Base-by-base conservation (phyloP, 2,797 vertebrate genomes). In the Myotis vivesi region DNA sequence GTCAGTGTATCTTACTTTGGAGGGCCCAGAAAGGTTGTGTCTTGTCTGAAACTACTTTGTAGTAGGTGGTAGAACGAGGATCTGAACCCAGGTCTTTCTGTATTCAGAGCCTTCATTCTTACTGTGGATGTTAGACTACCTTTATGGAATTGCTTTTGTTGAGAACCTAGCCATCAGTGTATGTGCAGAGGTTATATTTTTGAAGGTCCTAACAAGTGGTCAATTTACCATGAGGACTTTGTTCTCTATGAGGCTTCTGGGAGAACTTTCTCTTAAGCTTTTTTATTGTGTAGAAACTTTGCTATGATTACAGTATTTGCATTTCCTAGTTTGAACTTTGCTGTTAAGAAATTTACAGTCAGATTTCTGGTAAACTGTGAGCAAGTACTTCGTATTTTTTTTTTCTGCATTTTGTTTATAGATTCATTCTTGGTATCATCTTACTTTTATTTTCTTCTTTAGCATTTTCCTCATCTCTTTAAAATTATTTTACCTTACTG, bases 281-380 rank as follows among this genome's bases (percentile, higher is more conserved):
- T 89, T 71, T 83, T 83, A 41, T 77, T 36, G 44, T 71, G 36
- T 77, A 69, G 69, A 87, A 72, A 49, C 5, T 64, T 90, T 81
- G 30, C 30, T 82, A 8, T 90, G 57, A 46, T 69, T 90, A 5
- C 30, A n/a, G 15, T 64, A 64, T 88, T 89, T 30, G 28, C 36
- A 71, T 93, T 93, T 90, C 51, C 30, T 59, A 72, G 38, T 72
- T 91, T 88, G 46, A 76, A 76, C 41, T 83, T 92, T 92, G 57
- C 1, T 38, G 41, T 62, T 69, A 23, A 33, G n/a, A 90, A 72
- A 36, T 62, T 91, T 46, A 62, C 4, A 16, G 20, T 55, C 38
- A 77, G 53, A 38, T 94, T 91, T 91, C 71, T 83, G 64, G n/a
- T 83, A 88, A 33, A 79, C 19, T 41, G 9, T 83, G 66, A 66